These are phyloP conservation scores for Chloropsis cyanopogon DNA, from an alignment of 2,113 vertebrate species.

Conservation along the genomic window DNA sequence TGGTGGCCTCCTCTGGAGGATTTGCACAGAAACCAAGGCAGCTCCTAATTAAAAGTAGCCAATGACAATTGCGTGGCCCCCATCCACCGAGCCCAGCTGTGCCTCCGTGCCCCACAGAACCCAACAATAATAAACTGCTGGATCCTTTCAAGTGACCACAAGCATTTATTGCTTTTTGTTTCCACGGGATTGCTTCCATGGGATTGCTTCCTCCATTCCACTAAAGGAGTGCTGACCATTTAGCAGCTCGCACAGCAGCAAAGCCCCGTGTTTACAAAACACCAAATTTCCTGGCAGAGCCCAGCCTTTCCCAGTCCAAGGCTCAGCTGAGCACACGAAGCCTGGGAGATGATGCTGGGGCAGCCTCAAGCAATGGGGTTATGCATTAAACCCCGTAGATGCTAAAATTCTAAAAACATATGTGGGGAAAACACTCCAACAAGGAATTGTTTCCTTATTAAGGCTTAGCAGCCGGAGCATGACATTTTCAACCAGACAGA, in stretches of 20 bases:
- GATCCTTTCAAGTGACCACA: slow-evolving; percentile 14
- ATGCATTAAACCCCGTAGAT: background rate
- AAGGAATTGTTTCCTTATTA: background rate
- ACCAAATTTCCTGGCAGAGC: slow-evolving; percentile 14
- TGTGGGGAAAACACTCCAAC: background rate
- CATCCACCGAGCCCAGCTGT: background rate
- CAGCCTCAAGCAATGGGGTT: background rate
- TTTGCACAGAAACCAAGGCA: background rate
- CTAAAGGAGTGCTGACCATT: slow-evolving; percentile 29
- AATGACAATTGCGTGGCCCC: background rate
- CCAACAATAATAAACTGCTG: background rate
- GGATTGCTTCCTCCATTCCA: too few relatives aligned
- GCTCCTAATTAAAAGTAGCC: background rate
- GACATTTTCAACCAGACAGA: background rate
- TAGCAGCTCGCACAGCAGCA: background rate
- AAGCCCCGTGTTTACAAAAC: slow-evolving; percentile 30
- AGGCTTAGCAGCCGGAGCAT: background rate
- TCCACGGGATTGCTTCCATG: background rate
- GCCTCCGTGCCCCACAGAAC: background rate
- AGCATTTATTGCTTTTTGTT: slow-evolving; percentile 7
- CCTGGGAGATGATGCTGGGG: background rate
- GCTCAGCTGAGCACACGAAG: background rate
- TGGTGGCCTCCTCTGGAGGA: background rate
- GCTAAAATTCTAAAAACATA: background rate
- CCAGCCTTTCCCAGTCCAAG: background rate